Evolutionary conservation across 2,888 invertebrate species (phyloP), one percentile per base, ranked within the genome.

Genomic region (Ophioninae sp.): DNA sequence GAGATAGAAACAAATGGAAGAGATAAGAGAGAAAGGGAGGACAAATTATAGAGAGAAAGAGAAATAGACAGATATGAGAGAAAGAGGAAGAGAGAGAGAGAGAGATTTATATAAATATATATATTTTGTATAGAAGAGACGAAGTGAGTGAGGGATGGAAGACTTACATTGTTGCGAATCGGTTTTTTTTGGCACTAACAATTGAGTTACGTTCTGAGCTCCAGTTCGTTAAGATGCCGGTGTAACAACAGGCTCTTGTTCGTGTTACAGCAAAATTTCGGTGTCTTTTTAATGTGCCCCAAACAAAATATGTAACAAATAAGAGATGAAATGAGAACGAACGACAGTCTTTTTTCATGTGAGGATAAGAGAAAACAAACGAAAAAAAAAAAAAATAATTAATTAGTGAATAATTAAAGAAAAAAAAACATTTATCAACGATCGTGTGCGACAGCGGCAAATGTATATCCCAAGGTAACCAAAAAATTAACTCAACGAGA

Each of bases 231-330:
- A 90, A 93, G 92, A 89, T 92, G 93, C 88, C 93, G 93, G 87
- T 93, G 93, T 91, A 93, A 92, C 92, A 93, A 92, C 92, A 93
- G 90, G 91, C 91, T 92, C 92, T 93, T 92, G 92, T 92, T 93
- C 89, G 93, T 91, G 91, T 93, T 92, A 93, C 92, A 92, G 92
- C 93, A 92, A 92, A 93, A 93, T 93, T 92, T 93, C 92, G 92
- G 89, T 91, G 92, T 91, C 92, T 93, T 92, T 91, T 91, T 89
- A 87, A 89, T 90, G 50, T 50, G 50, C 50, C 91, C 91, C 92
- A 91, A 91, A 93, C 92, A 91, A 92, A 92, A 92, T 93, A 93
- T 93, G 93, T 90, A 93, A 93, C 93, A 93, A 92, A 93, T 92
- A 92, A 92, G 89, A 91, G 90, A 87, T 90, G 21, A 84, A 82